Evolutionary conservation across 64 coral and sea anemone species (phyloP), one percentile per base, ranked within the genome.

Genomic region (Montipora efflorescens): DNA sequence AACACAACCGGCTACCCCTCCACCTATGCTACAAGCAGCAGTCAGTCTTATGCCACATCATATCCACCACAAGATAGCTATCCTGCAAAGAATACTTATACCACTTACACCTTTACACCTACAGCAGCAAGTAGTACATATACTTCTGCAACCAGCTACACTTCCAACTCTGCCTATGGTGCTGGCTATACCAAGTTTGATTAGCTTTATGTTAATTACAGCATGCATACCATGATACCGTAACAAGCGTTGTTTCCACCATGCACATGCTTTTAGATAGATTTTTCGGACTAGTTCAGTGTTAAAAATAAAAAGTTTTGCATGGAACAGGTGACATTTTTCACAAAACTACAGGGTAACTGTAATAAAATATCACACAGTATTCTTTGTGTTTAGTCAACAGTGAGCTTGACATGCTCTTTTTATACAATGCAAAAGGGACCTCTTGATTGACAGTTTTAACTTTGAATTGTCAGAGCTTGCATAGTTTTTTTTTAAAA

Each of bases 111-210:
- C 5, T 76, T 12, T 14, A 4, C 93, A 13, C 45, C 87, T 10
- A 90, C 70, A 52, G 77, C 83, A 64, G 14, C 61, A 77, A 74
- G 87, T 25, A 59, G 68, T 48, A 78, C 93, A 85, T 90, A 82
- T 47, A 66, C 83, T 59, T 53, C 88, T 19, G 16, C 82, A 72
- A 53, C 48, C 47, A 77, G 43, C 73, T 92, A 92, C 45, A 92
- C 79, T 10, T 92, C 91, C 43, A 93, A 87, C 75, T 80, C 85
- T 59, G 88, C 93, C 3, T 89, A 93, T 90, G 95, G 95, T 22
- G 78, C 95, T 51, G 93, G 93, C 13, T 98, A 98, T 77, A 98
- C 88, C 62, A 98, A 98, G 84, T 98, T 98, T 98, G 96, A 98
- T 79, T 98, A 95, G 69, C n/a, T 51, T 55, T 48, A 19, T 71